Evolutionary conservation across 2,797 vertebrate genomes (phyloP).

Genomic region (Chaenodraco wilsoni): DNA sequence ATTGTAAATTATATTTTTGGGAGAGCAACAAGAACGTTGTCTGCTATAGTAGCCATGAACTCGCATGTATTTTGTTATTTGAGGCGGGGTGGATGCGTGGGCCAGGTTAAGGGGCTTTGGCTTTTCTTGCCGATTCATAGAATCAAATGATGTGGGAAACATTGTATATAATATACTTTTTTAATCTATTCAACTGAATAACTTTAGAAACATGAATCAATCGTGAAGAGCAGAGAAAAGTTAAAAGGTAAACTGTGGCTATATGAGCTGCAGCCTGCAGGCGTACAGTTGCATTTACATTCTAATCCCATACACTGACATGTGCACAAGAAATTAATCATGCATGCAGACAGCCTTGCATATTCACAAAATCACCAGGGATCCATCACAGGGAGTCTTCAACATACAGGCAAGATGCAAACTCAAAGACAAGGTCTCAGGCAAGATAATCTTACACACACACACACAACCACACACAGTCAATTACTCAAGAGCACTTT

Average conservation of each 20-base stretch:
- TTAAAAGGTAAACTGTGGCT: constrained; percentile 15
- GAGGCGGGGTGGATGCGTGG: no score
- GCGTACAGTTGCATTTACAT: constrained; percentile 61
- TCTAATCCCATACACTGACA: constrained; percentile 65
- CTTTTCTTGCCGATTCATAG: no score
- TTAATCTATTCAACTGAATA: no score
- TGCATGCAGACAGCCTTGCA: constrained; percentile 65
- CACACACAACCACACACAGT: constrained; percentile 1
- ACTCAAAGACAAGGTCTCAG: constrained; percentile 1
- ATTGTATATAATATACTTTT: no score
- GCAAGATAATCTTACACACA: constrained; percentile 1
- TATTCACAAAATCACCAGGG: constrained; percentile 68
- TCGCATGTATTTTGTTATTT: no score
- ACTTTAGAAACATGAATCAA: no score
- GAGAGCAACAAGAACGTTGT: no score
- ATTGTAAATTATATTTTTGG: no score
- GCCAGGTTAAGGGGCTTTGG: no score
- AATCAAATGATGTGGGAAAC: no score
- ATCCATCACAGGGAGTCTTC: constrained; percentile 42
- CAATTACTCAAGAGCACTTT: constrained; percentile 28
- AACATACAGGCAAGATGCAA: constrained; percentile 37
- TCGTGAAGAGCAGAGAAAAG: not conserved
- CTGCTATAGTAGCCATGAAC: no score
- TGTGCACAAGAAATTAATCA: constrained; percentile 71
- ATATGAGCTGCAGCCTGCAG: constrained; percentile 30